Conservation (phyloP, 2,113 vertebrate species). For the Sinosuthora webbiana region DNA sequence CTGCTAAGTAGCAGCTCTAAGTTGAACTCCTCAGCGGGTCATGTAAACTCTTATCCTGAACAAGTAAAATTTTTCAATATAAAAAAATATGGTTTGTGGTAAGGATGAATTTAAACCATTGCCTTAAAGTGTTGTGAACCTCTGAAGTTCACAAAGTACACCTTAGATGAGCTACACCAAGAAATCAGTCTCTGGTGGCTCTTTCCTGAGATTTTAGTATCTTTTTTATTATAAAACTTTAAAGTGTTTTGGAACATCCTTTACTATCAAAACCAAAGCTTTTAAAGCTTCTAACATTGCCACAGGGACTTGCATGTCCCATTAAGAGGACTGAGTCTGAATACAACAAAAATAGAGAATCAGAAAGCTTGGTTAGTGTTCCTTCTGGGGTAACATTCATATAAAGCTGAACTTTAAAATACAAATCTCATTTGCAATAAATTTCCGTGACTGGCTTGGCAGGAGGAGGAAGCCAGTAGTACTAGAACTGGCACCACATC, state of each 20-base stretch:
- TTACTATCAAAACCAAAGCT: slow-evolving; percentile 28
- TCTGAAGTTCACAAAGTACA: neutral
- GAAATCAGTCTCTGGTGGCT: neutral
- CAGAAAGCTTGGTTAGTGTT: neutral
- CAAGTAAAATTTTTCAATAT: neutral
- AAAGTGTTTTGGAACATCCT: slow-evolving; percentile 24
- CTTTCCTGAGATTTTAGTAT: slow-evolving; percentile 1
- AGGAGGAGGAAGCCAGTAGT: neutral
- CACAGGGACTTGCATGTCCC: neutral
- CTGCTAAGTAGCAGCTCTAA: neutral
- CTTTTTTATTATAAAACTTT: slow-evolving; percentile 8
- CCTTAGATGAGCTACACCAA: neutral
- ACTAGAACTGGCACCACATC: neutral
- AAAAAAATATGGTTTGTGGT: neutral
- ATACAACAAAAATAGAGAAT: neutral
- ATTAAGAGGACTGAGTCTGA: neutral
- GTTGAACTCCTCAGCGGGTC: neutral
- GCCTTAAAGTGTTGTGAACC: neutral
- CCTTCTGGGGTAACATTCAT: neutral
- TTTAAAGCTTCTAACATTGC: slow-evolving; percentile 28
- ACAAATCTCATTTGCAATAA: neutral
- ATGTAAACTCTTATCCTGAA: neutral
- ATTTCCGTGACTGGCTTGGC: neutral
- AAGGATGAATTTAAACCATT: neutral
- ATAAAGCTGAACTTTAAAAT: slow-evolving; percentile 12